Conservation (phyloP, 2,888 invertebrate genomes). For the Eumacrocentrus americanus region DNA sequence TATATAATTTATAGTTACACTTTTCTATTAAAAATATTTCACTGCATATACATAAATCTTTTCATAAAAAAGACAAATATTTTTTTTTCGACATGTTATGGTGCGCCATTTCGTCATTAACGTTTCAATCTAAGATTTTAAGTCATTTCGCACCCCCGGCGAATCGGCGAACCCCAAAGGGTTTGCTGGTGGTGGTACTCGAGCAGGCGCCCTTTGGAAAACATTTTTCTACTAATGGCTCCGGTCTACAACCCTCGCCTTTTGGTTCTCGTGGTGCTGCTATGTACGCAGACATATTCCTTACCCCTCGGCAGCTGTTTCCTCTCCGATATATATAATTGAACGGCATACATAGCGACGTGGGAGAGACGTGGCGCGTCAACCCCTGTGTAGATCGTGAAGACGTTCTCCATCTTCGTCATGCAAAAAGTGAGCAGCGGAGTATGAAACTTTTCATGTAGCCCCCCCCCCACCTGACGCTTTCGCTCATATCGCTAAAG, state of each 20-base stretch:
- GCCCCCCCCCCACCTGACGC: no score
- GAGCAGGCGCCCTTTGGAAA: constrained; percentile 55
- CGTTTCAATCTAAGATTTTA: constrained; percentile 49
- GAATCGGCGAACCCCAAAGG: constrained; percentile 42
- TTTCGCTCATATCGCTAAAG: no score
- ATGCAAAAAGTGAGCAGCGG: background rate
- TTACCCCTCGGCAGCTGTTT: constrained; percentile 23
- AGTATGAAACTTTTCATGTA: no score
- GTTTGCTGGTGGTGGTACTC: constrained; percentile 49
- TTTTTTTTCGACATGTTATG: constrained; percentile 10
- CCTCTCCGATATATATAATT: constrained; percentile 15
- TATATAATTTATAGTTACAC: no score
- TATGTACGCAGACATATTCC: constrained; percentile 26
- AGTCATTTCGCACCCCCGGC: constrained; percentile 46
- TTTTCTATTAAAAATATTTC: no score
- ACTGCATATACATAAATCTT: no score
- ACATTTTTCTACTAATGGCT: constrained; percentile 61
- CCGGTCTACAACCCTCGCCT: constrained; percentile 44
- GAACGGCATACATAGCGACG: constrained; percentile 15
- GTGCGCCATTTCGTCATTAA: constrained; percentile 57
- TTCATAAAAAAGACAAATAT: no score
- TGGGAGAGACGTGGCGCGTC: background rate
- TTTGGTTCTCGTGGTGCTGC: constrained; percentile 26
- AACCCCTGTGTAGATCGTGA: background rate
- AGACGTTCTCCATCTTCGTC: constrained; percentile 12